Evolutionary conservation across 92 coral and sea anemone species (phyloP).

Genomic region (Siderastrea siderea): DNA sequence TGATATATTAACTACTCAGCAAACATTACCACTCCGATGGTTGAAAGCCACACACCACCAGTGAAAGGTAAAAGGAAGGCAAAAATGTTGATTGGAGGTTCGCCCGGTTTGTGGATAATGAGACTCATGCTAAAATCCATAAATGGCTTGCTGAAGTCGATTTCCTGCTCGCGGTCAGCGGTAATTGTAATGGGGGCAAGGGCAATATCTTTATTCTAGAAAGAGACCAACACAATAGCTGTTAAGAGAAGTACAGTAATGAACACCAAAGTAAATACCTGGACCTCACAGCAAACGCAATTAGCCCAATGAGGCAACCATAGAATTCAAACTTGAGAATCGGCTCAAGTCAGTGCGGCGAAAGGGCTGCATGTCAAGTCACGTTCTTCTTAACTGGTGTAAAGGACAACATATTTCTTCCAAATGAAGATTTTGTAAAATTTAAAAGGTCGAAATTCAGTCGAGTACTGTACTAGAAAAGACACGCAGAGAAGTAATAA

Average conservation of each 20-base stretch:
- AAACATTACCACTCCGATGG: slow-evolving; percentile 79
- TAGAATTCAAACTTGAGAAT: not conserved
- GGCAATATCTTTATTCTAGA: slow-evolving; percentile 87
- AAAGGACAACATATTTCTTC: not conserved
- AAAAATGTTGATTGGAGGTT: slow-evolving; percentile 74
- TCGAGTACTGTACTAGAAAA: no score
- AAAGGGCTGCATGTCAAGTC: no score
- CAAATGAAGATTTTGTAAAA: no score
- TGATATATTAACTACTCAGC: not conserved
- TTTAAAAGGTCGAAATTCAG: no score
- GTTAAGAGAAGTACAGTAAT: not conserved
- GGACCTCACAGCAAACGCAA: no score
- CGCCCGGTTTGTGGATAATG: slow-evolving; percentile 85
- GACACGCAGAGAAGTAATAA: no score
- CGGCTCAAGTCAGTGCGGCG: not conserved
- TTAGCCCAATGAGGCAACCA: no score
- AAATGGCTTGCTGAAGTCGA: slow-evolving; percentile 97
- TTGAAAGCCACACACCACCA: slow-evolving; percentile 86
- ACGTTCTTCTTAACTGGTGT: not conserved
- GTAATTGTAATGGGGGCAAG: slow-evolving; percentile 94
- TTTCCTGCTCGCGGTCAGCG: slow-evolving; percentile 80
- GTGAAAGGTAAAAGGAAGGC: slow-evolving; percentile 95
- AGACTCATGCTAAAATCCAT: slow-evolving; percentile 92
- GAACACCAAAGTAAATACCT: no score
- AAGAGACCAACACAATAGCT: not conserved